Base-by-base conservation (phyloP, 2,888 invertebrate species). In the Minunthozetes semirufus region DNA sequence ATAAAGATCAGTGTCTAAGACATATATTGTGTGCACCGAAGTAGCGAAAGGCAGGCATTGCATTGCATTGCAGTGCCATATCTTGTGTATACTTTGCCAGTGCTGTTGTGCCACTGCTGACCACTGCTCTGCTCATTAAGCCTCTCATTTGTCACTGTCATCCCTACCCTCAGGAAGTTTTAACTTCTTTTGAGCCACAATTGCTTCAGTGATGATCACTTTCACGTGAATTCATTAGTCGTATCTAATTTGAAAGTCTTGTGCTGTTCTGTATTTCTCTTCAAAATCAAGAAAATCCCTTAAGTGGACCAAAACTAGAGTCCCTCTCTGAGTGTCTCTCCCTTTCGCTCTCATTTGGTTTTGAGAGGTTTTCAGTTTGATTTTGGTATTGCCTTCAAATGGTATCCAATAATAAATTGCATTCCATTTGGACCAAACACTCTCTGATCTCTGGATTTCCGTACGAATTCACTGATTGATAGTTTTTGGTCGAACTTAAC, bases 191-290 rank as follows among this genome's bases (percentile, higher is more conserved):
- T 70, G 70, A 70, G 25, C 46, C 27, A 48, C 70, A 70, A 70
- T 70, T 70, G 70, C 70, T 48, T 70, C 22, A 70, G 70, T 48
- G 70, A 70, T 70, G 70, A 70, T 70, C 70, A 70, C 70, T 70
- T 70, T 70, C 70, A 70, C 70, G 70, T 70, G 70, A 70, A 70
- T 70, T 70, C 70, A 70, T 70, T 70, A 70, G 70, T 70, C 70
- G 70, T 70, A 70, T 70, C 70, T 70, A 70, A 70, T 70, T 70
- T 70, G 70, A 70, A 70, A 70, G 70, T 70, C 70, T 48, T 70
- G 70, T 46, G 48, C 70, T 46, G 48, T 48, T 48, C 48, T 68
- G 42, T n/a, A n/a, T n/a, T n/a, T n/a, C 22, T 68, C 42, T 46
- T 66, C 38, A 38, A 42, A 42, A 42, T 15, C 27, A 27, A 27